Evolutionary conservation across 2,113 vertebrate genomes (phyloP).

Genomic region (Mus pahari): DNA sequence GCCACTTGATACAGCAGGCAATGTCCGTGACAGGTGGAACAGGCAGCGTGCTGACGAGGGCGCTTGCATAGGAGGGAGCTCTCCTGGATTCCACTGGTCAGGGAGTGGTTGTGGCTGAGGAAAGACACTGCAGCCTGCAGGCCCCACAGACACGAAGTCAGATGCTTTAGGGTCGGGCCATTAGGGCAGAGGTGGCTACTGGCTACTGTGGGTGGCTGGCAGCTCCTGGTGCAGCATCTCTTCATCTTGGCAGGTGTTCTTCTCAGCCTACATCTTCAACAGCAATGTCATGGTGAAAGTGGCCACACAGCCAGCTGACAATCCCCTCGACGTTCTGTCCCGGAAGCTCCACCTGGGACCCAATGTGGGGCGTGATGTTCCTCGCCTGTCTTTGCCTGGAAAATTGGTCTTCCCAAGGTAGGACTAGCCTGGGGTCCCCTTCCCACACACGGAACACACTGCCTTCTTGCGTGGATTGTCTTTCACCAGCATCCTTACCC

Average conservation of each 20-base stretch:
- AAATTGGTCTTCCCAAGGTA: constrained; percentile 99
- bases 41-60: background rate
- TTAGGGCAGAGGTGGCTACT: background rate
- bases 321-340: constrained; percentile 97
- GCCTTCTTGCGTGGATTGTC: background rate
- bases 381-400: constrained; percentile 96
- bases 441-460: background rate
- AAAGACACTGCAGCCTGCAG: background rate
- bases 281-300: constrained; percentile 99
- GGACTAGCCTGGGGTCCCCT: background rate
- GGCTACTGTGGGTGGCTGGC: background rate
- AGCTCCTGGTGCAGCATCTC: background rate
- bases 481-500: background rate
- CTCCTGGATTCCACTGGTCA: too few species aligned
- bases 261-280: constrained; percentile 99
- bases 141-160: background rate
- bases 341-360: constrained; percentile 98
- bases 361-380: constrained; percentile 96
- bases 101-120: background rate
- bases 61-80: background rate
- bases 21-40: accelerated
- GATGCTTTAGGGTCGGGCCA: background rate
- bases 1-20: background rate
- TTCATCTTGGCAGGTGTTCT: constrained; percentile 92
- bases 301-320: constrained; percentile 98